Conservation (phyloP, 1,140 invertebrate species). For the Brachionus rotundiformis region DNA sequence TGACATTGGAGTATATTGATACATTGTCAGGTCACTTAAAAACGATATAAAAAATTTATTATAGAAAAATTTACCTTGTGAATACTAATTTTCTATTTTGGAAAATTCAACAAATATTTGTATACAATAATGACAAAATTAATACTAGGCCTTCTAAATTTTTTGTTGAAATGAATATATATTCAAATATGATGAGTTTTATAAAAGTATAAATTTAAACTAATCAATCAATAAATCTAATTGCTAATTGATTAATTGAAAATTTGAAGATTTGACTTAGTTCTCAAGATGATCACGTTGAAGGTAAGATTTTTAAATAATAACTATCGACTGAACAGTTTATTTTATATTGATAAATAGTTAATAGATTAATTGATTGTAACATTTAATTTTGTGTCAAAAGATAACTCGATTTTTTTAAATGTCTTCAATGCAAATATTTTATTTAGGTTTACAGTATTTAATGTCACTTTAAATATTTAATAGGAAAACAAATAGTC, state of each 20-base stretch:
- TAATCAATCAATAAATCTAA: constrained; percentile 41
- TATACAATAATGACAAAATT: neutral
- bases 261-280: neutral
- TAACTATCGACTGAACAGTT: neutral
- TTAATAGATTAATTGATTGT: constrained; percentile 21
- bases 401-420: neutral
- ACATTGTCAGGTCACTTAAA: neutral
- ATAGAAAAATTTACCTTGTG: neutral
- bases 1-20: neutral
- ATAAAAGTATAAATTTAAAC: neutral
- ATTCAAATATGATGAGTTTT: neutral
- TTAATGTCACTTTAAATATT: neutral
- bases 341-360: neutral
- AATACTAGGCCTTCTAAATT: neutral
- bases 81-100: neutral
- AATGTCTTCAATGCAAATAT: neutral
- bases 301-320: neutral
- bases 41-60: neutral
- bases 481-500: constrained; percentile 3
- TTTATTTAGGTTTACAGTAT: neutral
- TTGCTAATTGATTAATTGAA: neutral
- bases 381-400: neutral
- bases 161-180: neutral
- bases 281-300: neutral
- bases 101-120: neutral